Evolutionary conservation across 1,140 invertebrate species (phyloP).

Genomic region (Heliconius hewitsoni): DNA sequence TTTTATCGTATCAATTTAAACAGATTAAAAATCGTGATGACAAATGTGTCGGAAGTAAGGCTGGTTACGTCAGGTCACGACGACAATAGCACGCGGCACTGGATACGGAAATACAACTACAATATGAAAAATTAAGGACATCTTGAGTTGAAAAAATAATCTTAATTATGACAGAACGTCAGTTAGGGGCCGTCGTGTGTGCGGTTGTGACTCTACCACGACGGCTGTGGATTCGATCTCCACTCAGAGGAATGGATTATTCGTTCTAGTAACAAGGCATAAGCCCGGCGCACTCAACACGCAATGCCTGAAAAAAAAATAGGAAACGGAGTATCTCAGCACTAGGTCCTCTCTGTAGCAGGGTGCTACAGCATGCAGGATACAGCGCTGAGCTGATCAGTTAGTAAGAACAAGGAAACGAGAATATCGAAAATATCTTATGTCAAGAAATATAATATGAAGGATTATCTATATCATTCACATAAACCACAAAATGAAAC

Average conservation of each 20-base stretch:
- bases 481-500: neutral
- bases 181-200: too few species aligned
- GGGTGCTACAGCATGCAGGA: too few species aligned
- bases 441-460: neutral
- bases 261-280: too few species aligned
- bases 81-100: slow-evolving; percentile 22
- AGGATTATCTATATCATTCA: neutral
- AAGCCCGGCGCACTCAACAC: too few species aligned
- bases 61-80: slow-evolving; percentile 19
- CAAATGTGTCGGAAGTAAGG: slow-evolving; percentile 26
- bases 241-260: too few species aligned
- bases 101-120: slow-evolving; percentile 22
- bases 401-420: neutral
- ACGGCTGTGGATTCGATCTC: too few species aligned
- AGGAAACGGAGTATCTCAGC: too few species aligned
- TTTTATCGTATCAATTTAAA: neutral
- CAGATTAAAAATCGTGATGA: slow-evolving; percentile 1
- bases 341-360: too few species aligned
- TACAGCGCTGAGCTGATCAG: too few species aligned
- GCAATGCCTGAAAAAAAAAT: too few species aligned
- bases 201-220: too few species aligned
- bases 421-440: neutral
- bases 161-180: neutral
- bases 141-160: slow-evolving; percentile 19
- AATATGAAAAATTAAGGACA: slow-evolving; percentile 17